phyloP scores from a whole-genome alignment of 2,797 vertebrate species.

The Helostoma temminkii region DNA sequence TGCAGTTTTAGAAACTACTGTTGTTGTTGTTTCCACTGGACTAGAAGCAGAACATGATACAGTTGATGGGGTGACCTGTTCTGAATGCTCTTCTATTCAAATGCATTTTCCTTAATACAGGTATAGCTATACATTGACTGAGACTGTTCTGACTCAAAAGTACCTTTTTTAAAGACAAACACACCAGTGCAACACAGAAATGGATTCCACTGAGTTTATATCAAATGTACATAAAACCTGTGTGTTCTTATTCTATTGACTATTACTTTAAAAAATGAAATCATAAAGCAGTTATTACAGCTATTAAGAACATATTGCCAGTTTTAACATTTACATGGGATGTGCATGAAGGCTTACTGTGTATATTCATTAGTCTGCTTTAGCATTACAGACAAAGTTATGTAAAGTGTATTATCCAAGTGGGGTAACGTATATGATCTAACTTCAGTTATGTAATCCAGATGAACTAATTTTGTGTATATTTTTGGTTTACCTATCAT shows the following conservation, averaged over 20 bases:
- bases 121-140: neutral
- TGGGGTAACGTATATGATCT: neutral
- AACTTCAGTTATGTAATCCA: neutral
- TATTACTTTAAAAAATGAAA: too few species aligned
- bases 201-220: neutral
- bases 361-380: too few species aligned
- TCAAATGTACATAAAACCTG: constrained; percentile 5
- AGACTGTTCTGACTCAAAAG: neutral
- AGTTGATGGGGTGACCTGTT: neutral
- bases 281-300: too few species aligned
- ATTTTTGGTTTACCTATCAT: too few species aligned
- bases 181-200: neutral
- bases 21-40: neutral
- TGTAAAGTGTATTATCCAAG: too few species aligned
- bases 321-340: too few species aligned
- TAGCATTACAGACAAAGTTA: too few species aligned
- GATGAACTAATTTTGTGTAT: neutral
- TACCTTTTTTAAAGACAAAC: neutral
- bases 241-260: neutral
- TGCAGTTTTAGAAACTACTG: constrained; percentile 1
- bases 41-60: neutral
- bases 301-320: too few species aligned
- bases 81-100: neutral
- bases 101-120: constrained; percentile 1
- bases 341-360: too few species aligned